Evolutionary conservation across 2,113 vertebrate species (phyloP).

Genomic region (Mustela lutreola): DNA sequence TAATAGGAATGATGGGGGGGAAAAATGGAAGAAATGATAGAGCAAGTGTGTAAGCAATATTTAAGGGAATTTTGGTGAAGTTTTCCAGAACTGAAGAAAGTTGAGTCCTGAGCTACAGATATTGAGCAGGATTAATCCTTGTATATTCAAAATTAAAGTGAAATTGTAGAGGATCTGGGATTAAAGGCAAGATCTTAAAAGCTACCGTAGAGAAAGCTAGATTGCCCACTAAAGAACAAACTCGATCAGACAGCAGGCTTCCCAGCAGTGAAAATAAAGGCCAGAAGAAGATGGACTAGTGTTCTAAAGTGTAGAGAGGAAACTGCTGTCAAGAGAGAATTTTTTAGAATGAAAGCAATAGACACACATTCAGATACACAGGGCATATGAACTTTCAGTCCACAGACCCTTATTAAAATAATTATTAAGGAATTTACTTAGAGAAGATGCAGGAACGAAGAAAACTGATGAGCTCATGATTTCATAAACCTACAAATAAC

Average conservation of each 20-base stretch:
- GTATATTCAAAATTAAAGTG: background rate
- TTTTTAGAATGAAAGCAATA: slow-evolving; percentile 40
- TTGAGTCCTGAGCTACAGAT: background rate
- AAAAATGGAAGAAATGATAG: background rate
- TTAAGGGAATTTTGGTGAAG: slow-evolving; percentile 12
- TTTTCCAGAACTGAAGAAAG: slow-evolving; percentile 17
- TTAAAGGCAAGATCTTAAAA: slow-evolving; percentile 37
- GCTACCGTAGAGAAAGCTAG: background rate
- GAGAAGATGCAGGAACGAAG: background rate
- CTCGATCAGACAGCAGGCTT: background rate
- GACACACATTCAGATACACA: background rate
- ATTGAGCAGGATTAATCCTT: background rate
- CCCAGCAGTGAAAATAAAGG: background rate
- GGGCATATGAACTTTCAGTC: background rate
- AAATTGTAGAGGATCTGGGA: background rate
- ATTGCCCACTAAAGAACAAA: background rate
- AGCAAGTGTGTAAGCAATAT: background rate
- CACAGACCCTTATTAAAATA: slow-evolving; percentile 20
- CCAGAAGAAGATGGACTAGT: background rate
- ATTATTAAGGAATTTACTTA: background rate
- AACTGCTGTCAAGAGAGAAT: background rate
- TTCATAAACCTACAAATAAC: background rate
- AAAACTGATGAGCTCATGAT: background rate
- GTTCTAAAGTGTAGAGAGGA: background rate
- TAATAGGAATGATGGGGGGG: background rate